Evolutionary conservation across 2,888 invertebrate genomes (phyloP), one percentile per base, ranked within the genome.

Genomic region (Microplitis manilae): DNA sequence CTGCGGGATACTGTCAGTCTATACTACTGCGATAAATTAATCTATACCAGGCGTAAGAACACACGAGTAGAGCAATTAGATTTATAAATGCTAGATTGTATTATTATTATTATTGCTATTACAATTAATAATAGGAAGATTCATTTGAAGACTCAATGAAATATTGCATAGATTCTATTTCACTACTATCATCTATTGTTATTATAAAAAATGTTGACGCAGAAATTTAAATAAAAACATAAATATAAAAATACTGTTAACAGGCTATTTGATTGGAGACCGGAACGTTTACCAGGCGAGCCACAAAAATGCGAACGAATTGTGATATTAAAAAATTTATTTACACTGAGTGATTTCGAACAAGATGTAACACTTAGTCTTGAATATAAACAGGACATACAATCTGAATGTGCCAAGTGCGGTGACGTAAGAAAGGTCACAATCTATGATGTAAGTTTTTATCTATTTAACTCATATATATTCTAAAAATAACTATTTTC

Each of bases 261-360:
- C 84, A 95, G 95, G 87, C 91, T 98, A 70, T 96, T 99, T 89
- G 98, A 97, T 89, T 99, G 99, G 99, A 92, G 96, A 79, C 98
- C 98, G 0, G 98, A 99, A 84, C 96, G 96, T 88, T 92, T 96
- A 87, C 91, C 94, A 50, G 97, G 96, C 1, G 96, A 96, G 13
- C 92, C 97, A 72, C 93, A 94, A 0, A 97, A 96, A 87, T 94
- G 96, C 89, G 99, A 99, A 89, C 94, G 94, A 87, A 93, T 96
- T 71, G 97, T 99, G 0, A 95, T 99, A 70, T 93, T 99, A 8
- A 97, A 96, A 89, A 98, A 99, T 90, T 92, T 98, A 74, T 99
- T 99, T 90, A 94, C 95, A 79, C 95, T 97, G 0, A 92, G 94
- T 79, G 94, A 96, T 84, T 98, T 99, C 91, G 96, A 97, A 91